Evolutionary conservation across 2,113 vertebrate species (phyloP).

Genomic region (Ovis canadensis): DNA sequence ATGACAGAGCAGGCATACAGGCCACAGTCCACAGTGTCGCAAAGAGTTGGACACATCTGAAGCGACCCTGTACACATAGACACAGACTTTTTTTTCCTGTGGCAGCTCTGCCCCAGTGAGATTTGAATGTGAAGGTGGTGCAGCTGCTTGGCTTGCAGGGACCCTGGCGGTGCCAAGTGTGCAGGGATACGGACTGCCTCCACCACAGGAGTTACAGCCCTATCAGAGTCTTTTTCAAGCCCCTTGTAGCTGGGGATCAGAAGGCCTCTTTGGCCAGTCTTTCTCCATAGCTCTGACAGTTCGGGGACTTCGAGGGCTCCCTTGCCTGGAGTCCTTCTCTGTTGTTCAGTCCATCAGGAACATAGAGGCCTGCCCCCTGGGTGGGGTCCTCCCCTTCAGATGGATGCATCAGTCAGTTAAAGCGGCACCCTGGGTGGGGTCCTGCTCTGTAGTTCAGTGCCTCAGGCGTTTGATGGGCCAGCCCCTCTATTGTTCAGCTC

Average conservation of each 20-base stretch:
- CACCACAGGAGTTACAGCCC: rapidly evolving
- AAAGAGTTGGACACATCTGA: not conserved
- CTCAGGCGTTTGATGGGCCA: not conserved
- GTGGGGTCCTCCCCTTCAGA: not conserved
- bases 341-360: not conserved
- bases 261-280: not conserved
- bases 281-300: not conserved
- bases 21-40: not conserved
- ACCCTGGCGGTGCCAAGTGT: not conserved
- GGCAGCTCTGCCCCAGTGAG: not conserved
- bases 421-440: too few relatives aligned
- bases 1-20: not conserved
- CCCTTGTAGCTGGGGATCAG: not conserved
- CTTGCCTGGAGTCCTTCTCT: not conserved
- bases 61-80: not conserved
- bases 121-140: not conserved
- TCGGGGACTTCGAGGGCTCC: not conserved
- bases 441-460: not conserved
- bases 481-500: not conserved
- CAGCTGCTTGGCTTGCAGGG: not conserved
- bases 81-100: not conserved
- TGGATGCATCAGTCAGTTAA: too few relatives aligned
- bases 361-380: not conserved
- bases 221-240: not conserved
- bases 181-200: not conserved